phyloP scores from a whole-genome alignment of 2,113 vertebrate species.

The Eulemur macaco region DNA sequence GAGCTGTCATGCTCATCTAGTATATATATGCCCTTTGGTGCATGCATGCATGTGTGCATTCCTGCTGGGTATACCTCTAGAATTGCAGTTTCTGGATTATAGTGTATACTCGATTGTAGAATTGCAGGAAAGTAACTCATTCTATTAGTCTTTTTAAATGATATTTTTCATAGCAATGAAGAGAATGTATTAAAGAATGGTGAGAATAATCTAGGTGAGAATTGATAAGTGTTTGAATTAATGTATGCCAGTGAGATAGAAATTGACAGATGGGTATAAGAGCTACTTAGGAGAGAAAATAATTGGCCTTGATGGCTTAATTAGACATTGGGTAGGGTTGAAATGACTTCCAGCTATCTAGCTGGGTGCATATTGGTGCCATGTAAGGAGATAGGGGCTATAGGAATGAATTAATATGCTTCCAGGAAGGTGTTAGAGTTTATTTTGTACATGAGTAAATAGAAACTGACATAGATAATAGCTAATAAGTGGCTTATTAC shows the following conservation, averaged over 20 bases:
- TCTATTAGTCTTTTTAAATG: neutral
- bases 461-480: neutral
- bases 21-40: neutral
- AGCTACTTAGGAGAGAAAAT: neutral
- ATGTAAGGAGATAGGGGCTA: neutral
- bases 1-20: neutral
- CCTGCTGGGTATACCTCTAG: neutral
- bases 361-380: neutral
- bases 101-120: neutral
- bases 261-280: neutral
- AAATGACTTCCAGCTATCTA: neutral
- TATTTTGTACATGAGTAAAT: neutral
- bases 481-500: neutral
- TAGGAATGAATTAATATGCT: neutral
- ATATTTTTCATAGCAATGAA: neutral
- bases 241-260: neutral
- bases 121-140: neutral
- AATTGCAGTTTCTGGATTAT: neutral
- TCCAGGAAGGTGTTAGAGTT: neutral
- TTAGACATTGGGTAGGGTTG: neutral
- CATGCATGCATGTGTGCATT: neutral
- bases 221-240: neutral
- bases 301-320: neutral
- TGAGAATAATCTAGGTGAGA: constrained; percentile 27
- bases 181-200: constrained; percentile 15